Base-by-base conservation (phyloP, 64 coral and sea anemone species). In the Montipora foliosa region DNA sequence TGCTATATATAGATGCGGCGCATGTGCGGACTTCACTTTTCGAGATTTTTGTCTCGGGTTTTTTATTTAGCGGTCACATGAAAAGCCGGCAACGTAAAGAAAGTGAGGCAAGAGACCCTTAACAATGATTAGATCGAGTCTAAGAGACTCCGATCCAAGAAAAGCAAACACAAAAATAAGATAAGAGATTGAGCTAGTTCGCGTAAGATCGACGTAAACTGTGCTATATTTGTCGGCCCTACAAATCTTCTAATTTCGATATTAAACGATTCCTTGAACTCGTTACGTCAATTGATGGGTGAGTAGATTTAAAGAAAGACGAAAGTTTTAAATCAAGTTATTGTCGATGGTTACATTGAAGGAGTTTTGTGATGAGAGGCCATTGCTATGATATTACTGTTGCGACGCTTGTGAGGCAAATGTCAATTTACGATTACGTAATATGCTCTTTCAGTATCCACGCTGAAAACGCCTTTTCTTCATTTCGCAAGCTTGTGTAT, bases 151-250 rank as follows among this genome's bases (percentile, higher is more conserved):
- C 82, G 44, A 78, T 2, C 45, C 15, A 50, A 86, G 37, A 86
- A 86, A 86, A 86, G 82, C 82, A 86, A 86, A 86, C 82, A 86
- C 59, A 10, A 68, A 17, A 86, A 86, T 86, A 86, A 86, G 82
- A 86, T 86, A 86, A 86, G 82, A 51, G 82, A 70, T 84, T 84
- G 44, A 62, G 60, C 61, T 49, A 49, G 15, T 22, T 19, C 66
- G 7, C 14, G 11, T 66, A 44, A 86, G 5, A 47, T 71, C 37
- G 50, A 48, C 10, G 62, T 15, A 71, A 49, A 71, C 17, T 72
- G 47, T 71, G 5, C 66, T 24, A 71, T 49, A 68, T 70, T 68
- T 67, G 82, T 51, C 1, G 67, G 17, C 66, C 19, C 2, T 15
- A 19, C 49, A 62, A 17, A 64, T 86, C 14, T 64, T 64, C 3